Evolutionary conservation across 1,140 invertebrate genomes (phyloP).

Genomic region (Nomia melanderi): DNA sequence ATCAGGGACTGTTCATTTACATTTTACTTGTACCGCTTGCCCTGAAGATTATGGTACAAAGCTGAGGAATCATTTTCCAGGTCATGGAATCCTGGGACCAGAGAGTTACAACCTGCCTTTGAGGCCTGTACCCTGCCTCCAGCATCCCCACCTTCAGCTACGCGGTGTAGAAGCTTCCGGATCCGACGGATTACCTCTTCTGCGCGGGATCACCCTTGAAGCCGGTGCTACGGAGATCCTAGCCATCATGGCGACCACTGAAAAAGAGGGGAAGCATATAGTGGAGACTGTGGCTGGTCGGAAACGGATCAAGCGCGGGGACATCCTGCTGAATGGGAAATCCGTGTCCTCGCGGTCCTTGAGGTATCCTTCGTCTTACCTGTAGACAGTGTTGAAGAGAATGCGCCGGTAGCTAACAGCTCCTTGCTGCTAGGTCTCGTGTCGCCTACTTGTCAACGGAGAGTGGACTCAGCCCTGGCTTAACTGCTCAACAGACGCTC

Average conservation of each 20-base stretch:
- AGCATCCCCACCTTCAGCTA: slow-evolving; percentile 86
- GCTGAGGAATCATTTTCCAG: slow-evolving; percentile 25
- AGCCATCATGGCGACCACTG: slow-evolving; percentile 91
- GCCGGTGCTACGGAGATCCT: slow-evolving; percentile 94
- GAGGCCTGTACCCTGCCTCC: slow-evolving; percentile 75
- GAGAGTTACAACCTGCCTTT: slow-evolving; percentile 68
- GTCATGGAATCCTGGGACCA: slow-evolving; percentile 70
- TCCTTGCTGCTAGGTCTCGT: slow-evolving; percentile 63
- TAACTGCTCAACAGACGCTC: slow-evolving; percentile 91
- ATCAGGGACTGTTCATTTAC: no score
- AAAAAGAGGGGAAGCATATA: slow-evolving; percentile 82
- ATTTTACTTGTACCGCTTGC: no score
- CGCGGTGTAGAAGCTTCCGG: slow-evolving; percentile 82
- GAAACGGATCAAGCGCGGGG: slow-evolving; percentile 86
- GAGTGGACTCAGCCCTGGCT: slow-evolving; percentile 83
- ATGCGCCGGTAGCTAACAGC: no score
- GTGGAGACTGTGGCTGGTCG: slow-evolving; percentile 91
- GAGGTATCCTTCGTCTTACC: slow-evolving; percentile 70
- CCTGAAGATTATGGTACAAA: no score
- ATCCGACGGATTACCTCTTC: slow-evolving; percentile 76
- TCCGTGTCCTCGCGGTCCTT: slow-evolving; percentile 87
- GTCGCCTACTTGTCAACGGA: slow-evolving; percentile 78
- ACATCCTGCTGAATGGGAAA: slow-evolving; percentile 93
- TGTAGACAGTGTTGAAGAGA: not conserved
- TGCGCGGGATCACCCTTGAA: slow-evolving; percentile 90